These are phyloP conservation scores for Trichacis sp. DNA, from an alignment of 2,888 invertebrate species.

Conservation along the genomic window DNA sequence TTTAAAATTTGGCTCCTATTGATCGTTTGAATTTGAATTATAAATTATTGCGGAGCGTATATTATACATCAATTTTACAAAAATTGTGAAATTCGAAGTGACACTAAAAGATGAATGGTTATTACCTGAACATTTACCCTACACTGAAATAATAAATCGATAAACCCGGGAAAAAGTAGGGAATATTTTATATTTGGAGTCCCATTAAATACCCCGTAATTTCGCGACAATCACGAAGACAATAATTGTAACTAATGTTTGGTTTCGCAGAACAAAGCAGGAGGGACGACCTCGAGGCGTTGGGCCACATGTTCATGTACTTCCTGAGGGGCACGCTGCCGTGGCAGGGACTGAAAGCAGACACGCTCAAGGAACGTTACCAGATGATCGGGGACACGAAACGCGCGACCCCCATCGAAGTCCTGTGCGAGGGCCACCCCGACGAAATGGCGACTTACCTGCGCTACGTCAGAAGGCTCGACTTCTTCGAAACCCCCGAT, in stretches of 20 bases:
- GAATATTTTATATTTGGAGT: too few relatives aligned
- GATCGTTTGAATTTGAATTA: too few relatives aligned
- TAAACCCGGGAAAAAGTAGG: too few relatives aligned
- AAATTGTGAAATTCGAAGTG: too few relatives aligned
- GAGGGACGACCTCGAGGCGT: conserved; percentile 98
- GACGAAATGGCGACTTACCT: conserved; percentile 99
- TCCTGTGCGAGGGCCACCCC: conserved; percentile 86
- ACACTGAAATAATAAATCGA: too few relatives aligned
- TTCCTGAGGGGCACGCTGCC: conserved; percentile 99
- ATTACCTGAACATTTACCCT: too few relatives aligned
- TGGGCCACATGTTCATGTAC: conserved; percentile 99
- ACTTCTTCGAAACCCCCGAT: conserved; percentile 99
- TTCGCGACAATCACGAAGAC: too few relatives aligned
- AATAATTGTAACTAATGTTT: background rate
- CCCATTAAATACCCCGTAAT: too few relatives aligned
- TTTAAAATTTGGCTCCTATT: too few relatives aligned
- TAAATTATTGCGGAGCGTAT: too few relatives aligned
- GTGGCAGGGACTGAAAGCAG: conserved; percentile 99
- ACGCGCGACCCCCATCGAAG: conserved; percentile 97
- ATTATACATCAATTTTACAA: too few relatives aligned
- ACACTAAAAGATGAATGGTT: too few relatives aligned
- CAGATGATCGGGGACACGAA: conserved; percentile 99
- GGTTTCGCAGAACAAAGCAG: conserved; percentile 90
- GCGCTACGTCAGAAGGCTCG: conserved; percentile 95
- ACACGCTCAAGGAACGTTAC: conserved; percentile 98